Base-by-base conservation (phyloP, 2,113 vertebrate genomes). In the Synchiropus splendidus region DNA sequence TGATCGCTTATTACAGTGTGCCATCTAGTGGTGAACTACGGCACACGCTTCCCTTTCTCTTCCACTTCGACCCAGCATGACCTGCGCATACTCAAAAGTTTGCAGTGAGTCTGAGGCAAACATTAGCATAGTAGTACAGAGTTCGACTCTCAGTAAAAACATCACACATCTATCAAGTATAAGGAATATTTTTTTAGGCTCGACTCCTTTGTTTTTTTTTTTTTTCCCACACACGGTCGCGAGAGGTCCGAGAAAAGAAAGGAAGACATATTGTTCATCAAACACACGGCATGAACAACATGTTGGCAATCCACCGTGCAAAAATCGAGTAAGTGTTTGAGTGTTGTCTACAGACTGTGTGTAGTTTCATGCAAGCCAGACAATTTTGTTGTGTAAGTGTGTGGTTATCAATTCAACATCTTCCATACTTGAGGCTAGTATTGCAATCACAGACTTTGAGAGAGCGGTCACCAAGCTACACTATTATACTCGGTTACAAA, bases 401-500 rank as follows among this genome's bases (percentile, higher is more conserved):
- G 4, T 13, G 31, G n/a, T 5, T 42, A 61, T 56, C 53, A 46
- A 27, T 55, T 64, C 61, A 34, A 59, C 48, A 17, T 70, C 69
- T 57, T 67, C 42, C 72, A 72, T 45, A 59, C 70, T 63, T 67
- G 63, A 78, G 72, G 72, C 60, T 72, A 69, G 60, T 64, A 67
- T 58, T 71, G 48, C 63, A 67, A 49, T 42, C 1, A 56, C 64
- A 40, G 1, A 37, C 61, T 48, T 63, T 27, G 35, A 67, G 57
- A 64, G 48, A 57, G 48, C 61, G 36, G 27, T 64, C 55, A 74
- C 54, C 70, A 48, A 67, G 71, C 53, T 59, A 75, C 67, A 70
- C 60, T 61, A 38, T 74, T 61, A 79, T 77, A 70, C 71, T 74
- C 44, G 67, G 60, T 72, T 83, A 81, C 64, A 83, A 83, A 81